Evolutionary conservation across 2,113 vertebrate species (phyloP).

Genomic region (Ictidomys tridecemlineatus): DNA sequence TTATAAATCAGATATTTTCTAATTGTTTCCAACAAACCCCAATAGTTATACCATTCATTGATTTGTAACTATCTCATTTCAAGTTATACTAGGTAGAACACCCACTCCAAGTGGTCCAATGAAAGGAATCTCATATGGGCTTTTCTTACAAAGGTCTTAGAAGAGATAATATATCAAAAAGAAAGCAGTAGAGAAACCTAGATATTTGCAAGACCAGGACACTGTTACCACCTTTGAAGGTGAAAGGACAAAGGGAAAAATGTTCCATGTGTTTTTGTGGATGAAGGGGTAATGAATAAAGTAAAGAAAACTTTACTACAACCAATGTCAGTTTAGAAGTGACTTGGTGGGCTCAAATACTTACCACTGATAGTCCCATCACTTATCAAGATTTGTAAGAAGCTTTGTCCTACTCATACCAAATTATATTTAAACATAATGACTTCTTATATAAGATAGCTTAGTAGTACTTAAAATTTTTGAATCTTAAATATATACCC

Average conservation of each 20-base stretch:
- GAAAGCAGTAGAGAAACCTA: not conserved
- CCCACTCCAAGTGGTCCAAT: fast-evolving
- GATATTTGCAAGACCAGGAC: too few species aligned
- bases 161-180: not conserved
- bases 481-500: not conserved
- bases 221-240: fast-evolving
- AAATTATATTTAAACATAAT: not conserved
- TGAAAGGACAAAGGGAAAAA: not conserved
- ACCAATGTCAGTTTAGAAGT: not conserved
- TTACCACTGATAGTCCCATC: not conserved
- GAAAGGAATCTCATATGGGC: not conserved
- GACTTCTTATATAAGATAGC: not conserved
- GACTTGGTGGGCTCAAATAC: not conserved
- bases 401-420: not conserved
- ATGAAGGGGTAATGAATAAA: not conserved
- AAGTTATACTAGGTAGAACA: not conserved
- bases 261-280: not conserved
- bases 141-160: not conserved
- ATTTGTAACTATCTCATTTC: not conserved
- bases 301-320: not conserved
- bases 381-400: not conserved
- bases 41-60: not conserved
- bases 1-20: not conserved
- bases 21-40: not conserved
- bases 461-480: not conserved